Conservation (phyloP, 2,888 invertebrate genomes). For the Kuschelorhynchus macadamiae region DNA sequence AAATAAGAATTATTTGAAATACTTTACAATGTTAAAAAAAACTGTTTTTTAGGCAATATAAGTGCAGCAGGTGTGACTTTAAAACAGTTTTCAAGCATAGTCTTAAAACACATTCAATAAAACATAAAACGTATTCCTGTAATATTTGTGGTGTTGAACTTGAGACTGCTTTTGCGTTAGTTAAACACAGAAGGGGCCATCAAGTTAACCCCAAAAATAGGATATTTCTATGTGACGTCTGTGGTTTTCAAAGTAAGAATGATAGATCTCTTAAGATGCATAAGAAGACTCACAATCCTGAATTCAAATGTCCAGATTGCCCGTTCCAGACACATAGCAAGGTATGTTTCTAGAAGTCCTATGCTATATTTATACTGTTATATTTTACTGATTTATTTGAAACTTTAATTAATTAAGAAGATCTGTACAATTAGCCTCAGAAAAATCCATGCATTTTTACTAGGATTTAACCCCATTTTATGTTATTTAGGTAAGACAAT, state of each 20-base stretch:
- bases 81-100: conserved; percentile 43
- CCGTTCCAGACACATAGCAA: conserved; percentile 48
- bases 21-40: no score
- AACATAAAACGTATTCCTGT: conserved; percentile 43
- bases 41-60: conserved; percentile 34
- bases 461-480: no score
- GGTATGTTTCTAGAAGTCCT: conserved; percentile 34
- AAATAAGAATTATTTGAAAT: no score
- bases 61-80: conserved; percentile 43
- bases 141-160: conserved; percentile 36
- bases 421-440: no score
- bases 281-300: conserved; percentile 48
- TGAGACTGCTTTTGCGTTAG: conserved; percentile 40
- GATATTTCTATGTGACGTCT: conserved; percentile 45
- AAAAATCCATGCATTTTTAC: no score
- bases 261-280: conserved; percentile 47
- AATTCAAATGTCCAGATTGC: conserved; percentile 48
- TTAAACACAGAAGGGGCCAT: conserved; percentile 43
- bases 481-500: no score
- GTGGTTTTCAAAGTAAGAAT: conserved; percentile 48
- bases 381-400: no score
- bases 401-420: no score
- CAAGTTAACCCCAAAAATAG: conserved; percentile 38
- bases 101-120: conserved; percentile 44
- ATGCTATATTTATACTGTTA: no score